Percentiles rank a stretch among this genome's conserved stretches.
Conservation (phyloP, 2,113 vertebrate genomes). For the Nannospalax galili region DNA sequence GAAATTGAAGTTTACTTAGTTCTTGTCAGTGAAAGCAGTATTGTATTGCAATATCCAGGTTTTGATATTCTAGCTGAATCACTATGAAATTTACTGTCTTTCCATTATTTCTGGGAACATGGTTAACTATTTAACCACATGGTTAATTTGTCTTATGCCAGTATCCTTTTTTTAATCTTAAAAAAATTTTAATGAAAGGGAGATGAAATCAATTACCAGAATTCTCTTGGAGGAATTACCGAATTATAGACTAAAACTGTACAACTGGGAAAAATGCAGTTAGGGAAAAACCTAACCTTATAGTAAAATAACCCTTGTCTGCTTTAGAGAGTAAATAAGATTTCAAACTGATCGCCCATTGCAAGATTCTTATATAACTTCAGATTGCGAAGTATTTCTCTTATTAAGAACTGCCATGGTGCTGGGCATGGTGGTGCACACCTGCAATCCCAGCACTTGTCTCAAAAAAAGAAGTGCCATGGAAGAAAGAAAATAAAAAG, state of each 20-base stretch:
- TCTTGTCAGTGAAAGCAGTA: background rate
- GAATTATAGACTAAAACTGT: background rate
- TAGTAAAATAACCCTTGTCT: slow-evolving; percentile 10
- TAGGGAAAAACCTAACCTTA: slow-evolving; percentile 3
- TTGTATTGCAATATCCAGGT: slow-evolving; percentile 35
- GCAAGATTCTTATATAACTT: slow-evolving; percentile 56
- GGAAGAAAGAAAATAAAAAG: no score
- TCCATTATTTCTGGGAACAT: slow-evolving; percentile 38
- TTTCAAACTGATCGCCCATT: background rate
- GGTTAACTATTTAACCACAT: slow-evolving; percentile 28
- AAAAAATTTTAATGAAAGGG: background rate
- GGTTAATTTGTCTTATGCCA: slow-evolving; percentile 29
- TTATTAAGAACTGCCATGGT: slow-evolving; percentile 47
- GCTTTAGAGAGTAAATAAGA: slow-evolving; percentile 15
- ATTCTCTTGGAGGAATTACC: slow-evolving; percentile 16
- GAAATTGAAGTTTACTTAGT: slow-evolving; percentile 40
- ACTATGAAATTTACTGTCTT: slow-evolving; percentile 56
- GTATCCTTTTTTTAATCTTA: background rate
- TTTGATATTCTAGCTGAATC: slow-evolving; percentile 48
- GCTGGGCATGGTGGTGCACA: no score
- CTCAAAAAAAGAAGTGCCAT: no score
- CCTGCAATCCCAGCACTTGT: no score
- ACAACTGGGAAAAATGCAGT: slow-evolving; percentile 21
- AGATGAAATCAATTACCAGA: slow-evolving; percentile 8
- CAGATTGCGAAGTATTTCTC: background rate